phyloP scores from a whole-genome alignment of 2,888 invertebrate genomes.

The Tricholauxania praeusta region DNA sequence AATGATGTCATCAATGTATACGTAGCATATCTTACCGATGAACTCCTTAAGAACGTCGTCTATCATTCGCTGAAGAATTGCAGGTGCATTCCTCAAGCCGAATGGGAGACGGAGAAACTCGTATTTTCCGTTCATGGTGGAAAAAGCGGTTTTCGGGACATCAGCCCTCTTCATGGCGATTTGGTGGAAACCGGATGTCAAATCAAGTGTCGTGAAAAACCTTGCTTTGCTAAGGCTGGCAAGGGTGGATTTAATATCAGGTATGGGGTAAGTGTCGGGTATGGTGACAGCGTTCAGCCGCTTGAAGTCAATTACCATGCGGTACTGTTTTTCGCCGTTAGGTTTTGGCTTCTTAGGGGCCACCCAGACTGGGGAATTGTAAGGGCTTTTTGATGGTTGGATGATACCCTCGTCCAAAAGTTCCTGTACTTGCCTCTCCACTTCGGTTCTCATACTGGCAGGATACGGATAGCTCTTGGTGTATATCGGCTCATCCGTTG shows the following conservation, averaged over 20 bases:
- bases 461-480: too few relatives aligned
- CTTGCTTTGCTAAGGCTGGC: not conserved
- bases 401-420: too few relatives aligned
- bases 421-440: too few relatives aligned
- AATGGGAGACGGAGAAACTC: slow-evolving; percentile 10
- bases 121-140: not conserved
- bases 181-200: not conserved
- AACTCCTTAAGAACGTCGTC: slow-evolving; percentile 5
- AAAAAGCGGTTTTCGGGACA: not conserved
- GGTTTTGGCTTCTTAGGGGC: too few relatives aligned
- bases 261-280: slow-evolving; percentile 9
- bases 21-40: not conserved
- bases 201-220: not conserved
- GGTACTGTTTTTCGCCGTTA: too few relatives aligned
- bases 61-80: too few relatives aligned
- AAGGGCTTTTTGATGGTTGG: too few relatives aligned
- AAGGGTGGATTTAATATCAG: not conserved
- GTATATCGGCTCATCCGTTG: too few relatives aligned
- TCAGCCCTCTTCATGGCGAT: not conserved
- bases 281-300: not conserved
- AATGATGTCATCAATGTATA: slow-evolving; percentile 2
- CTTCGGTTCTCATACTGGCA: too few relatives aligned
- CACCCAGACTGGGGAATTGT: too few relatives aligned
- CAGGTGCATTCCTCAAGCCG: slow-evolving; percentile 12
- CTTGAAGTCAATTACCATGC: too few relatives aligned